These are phyloP conservation scores for Salvelinus fontinalis DNA, from an alignment of 2,113 vertebrate genomes.

Conservation along the genomic window DNA sequence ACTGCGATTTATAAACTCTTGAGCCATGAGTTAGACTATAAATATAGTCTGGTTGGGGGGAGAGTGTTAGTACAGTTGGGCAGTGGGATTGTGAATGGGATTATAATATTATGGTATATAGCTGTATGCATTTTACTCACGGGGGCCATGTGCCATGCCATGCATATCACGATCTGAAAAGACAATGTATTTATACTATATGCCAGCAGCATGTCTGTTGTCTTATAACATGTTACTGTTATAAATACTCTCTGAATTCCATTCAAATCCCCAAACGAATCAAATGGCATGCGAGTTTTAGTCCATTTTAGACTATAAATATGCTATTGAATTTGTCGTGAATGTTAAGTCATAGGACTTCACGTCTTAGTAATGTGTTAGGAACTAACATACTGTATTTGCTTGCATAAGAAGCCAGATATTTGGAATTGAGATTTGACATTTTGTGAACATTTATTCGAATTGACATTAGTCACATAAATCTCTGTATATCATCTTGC, in stretches of 20 bases:
- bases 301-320: no score
- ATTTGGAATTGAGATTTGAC: neutral
- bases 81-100: constrained; percentile 71
- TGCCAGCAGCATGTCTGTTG: neutral
- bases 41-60: constrained; percentile 67
- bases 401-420: neutral
- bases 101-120: constrained; percentile 77
- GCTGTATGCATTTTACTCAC: constrained; percentile 56
- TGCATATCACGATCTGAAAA: constrained; percentile 41
- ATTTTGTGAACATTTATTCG: no score
- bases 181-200: constrained; percentile 25
- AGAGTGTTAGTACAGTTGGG: constrained; percentile 77
- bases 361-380: no score
- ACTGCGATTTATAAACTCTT: constrained; percentile 52
- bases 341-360: no score
- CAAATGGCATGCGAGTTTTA: no score
- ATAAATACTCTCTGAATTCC: no score
- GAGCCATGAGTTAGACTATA: constrained; percentile 67
- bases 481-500: no score
- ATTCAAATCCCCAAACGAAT: no score
- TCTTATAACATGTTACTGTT: neutral
- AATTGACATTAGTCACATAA: no score
- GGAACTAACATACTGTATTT: no score
- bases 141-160: constrained; percentile 55
- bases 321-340: no score